phyloP scores from a whole-genome alignment of 2,888 invertebrate species.

The Erebia palarica region DNA sequence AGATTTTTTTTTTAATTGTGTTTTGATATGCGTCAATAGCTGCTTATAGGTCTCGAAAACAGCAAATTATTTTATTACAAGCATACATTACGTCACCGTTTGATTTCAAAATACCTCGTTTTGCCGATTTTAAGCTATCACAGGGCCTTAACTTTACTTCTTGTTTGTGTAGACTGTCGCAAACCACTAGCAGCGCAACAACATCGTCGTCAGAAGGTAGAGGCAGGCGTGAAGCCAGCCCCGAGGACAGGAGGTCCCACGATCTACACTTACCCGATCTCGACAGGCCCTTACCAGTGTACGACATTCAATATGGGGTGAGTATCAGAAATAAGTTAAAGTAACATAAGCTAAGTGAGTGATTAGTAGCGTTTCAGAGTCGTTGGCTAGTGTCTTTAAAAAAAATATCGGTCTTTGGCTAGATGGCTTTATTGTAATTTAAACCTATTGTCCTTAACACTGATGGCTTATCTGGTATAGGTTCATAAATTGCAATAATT shows the following conservation, averaged over 20 bases:
- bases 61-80: too few relatives aligned
- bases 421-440: neutral
- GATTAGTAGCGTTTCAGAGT: neutral
- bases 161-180: conserved; percentile 54
- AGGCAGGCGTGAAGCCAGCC: conserved; percentile 77
- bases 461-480: neutral
- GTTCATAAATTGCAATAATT: too few relatives aligned
- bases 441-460: neutral
- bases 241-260: conserved; percentile 61
- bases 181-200: conserved; percentile 81
- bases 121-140: too few relatives aligned
- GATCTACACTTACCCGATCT: conserved; percentile 71
- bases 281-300: conserved; percentile 71
- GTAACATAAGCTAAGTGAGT: neutral
- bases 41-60: too few relatives aligned
- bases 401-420: neutral
- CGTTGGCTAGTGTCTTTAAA: too few relatives aligned
- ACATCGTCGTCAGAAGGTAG: conserved; percentile 84
- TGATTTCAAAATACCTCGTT: too few relatives aligned
- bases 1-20: too few relatives aligned
- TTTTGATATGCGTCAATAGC: too few relatives aligned
- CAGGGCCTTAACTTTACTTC: too few relatives aligned
- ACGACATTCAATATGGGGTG: conserved; percentile 78
- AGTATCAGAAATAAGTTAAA: conserved; percentile 37
- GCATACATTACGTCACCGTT: too few relatives aligned